Conservation (phyloP, 1,140 invertebrate genomes). For the Drosophila pallidifrons region DNA sequence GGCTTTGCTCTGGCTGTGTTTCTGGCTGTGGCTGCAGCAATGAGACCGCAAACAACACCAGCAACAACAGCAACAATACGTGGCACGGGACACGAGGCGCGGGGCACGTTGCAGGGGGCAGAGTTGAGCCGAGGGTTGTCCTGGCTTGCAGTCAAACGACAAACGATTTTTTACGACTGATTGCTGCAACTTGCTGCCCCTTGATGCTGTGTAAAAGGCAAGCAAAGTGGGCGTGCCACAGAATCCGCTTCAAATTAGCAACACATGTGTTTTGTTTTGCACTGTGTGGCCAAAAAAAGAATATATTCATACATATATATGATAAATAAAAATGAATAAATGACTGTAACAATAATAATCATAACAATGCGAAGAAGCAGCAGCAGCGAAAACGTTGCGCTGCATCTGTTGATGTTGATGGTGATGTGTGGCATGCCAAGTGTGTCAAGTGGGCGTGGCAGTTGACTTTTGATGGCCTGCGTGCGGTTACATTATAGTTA, state of each 20-base stretch:
- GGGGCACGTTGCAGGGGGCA: not conserved
- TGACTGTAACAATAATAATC: constrained; percentile 16
- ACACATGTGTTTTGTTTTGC: constrained; percentile 64
- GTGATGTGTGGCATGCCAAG: not conserved
- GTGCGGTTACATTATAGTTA: constrained; percentile 36
- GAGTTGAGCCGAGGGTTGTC: constrained; percentile 38
- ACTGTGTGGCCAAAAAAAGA: not conserved
- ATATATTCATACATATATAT: no score
- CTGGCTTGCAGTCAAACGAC: constrained; percentile 46
- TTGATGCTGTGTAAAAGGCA: constrained; percentile 1
- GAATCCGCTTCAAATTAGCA: constrained; percentile 55
- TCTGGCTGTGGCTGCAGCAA: constrained; percentile 26
- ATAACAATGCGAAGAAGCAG: constrained; percentile 9
- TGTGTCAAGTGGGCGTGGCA: constrained; percentile 62
- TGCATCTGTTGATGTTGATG: constrained; percentile 73
- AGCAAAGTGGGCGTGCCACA: constrained; percentile 66
- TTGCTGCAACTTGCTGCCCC: constrained; percentile 19
- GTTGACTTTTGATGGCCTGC: constrained; percentile 55
- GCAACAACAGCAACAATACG: constrained; percentile 17
- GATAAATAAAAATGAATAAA: constrained; percentile 4
- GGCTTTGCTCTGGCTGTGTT: constrained; percentile 2
- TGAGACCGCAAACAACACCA: constrained; percentile 12
- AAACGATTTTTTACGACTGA: constrained; percentile 34
- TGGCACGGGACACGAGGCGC: not conserved
- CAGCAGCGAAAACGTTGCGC: constrained; percentile 38